These are phyloP conservation scores for Acronicta psi DNA, from an alignment of 2,888 invertebrate genomes.

Conservation along the genomic window DNA sequence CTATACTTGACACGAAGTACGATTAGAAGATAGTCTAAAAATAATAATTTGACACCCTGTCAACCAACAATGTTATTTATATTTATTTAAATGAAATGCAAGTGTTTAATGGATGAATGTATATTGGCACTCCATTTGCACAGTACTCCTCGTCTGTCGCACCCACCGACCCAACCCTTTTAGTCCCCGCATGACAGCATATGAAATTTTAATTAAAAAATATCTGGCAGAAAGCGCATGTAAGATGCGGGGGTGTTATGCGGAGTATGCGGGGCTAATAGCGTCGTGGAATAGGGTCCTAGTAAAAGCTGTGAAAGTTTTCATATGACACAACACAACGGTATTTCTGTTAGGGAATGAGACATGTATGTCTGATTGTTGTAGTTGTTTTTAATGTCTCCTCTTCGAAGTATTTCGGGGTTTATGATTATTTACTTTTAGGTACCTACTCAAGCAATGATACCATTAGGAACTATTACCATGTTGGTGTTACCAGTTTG, in stretches of 20 bases:
- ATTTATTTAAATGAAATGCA: too few species aligned
- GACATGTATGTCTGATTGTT: constrained; percentile 10
- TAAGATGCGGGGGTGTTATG: constrained; percentile 45
- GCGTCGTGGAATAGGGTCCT: constrained; percentile 33
- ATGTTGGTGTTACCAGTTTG: too few species aligned
- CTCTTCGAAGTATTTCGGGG: neutral
- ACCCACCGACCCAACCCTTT: constrained; percentile 47
- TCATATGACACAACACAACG: constrained; percentile 24
- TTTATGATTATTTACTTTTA: neutral
- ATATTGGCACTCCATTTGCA: constrained; percentile 14
- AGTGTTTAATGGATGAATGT: too few species aligned
- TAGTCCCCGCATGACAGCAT: constrained; percentile 55
- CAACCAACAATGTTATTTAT: too few species aligned
- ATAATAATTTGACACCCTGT: too few species aligned
- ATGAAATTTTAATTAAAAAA: constrained; percentile 60
- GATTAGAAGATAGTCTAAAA: too few species aligned
- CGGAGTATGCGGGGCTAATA: constrained; percentile 41
- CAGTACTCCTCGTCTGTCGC: neutral
- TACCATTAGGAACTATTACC: too few species aligned
- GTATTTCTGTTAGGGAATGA: constrained; percentile 26
- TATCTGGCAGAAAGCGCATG: constrained; percentile 49
- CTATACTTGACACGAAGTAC: too few species aligned
- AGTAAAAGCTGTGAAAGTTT: constrained; percentile 6
- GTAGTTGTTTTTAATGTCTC: constrained; percentile 1
- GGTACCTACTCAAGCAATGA: too few species aligned